Evolutionary conservation across 1,140 invertebrate genomes (phyloP).

Genomic region (Brachionus paranguensis): DNA sequence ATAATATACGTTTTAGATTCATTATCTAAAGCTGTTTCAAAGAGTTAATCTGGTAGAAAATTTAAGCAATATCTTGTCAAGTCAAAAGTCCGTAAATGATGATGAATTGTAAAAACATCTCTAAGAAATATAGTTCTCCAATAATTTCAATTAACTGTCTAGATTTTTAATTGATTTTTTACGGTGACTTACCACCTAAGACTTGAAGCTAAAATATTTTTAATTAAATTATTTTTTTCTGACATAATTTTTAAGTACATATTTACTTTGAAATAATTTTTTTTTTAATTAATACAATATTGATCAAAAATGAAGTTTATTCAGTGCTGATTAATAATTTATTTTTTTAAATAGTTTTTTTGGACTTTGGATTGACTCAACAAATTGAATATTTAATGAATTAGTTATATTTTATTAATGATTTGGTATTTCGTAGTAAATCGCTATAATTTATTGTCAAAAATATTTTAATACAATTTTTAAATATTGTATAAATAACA

Average conservation of each 20-base stretch:
- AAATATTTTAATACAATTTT: not conserved
- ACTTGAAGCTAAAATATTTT: not conserved
- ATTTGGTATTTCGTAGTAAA: not conserved
- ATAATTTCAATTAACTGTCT: not conserved
- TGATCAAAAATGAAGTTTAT: not conserved
- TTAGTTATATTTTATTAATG: not conserved
- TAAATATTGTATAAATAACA: too few species aligned
- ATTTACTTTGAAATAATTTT: not conserved
- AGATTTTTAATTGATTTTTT: not conserved
- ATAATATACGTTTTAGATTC: conserved; percentile 2
- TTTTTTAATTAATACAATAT: not conserved
- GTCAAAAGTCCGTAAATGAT: not conserved
- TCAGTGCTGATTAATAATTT: not conserved
- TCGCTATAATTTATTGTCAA: not conserved
- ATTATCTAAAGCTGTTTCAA: not conserved
- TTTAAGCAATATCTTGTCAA: not conserved
- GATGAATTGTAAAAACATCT: not conserved
- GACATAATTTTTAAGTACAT: not conserved
- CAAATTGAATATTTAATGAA: not conserved
- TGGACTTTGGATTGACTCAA: not conserved
- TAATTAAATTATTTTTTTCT: not conserved
- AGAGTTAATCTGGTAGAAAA: not conserved
- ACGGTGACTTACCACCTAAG: not conserved
- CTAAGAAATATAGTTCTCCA: not conserved
- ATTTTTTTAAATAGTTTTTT: not conserved